Evolutionary conservation across 2,113 vertebrate genomes (phyloP).

Genomic region (Entelurus aequoreus): DNA sequence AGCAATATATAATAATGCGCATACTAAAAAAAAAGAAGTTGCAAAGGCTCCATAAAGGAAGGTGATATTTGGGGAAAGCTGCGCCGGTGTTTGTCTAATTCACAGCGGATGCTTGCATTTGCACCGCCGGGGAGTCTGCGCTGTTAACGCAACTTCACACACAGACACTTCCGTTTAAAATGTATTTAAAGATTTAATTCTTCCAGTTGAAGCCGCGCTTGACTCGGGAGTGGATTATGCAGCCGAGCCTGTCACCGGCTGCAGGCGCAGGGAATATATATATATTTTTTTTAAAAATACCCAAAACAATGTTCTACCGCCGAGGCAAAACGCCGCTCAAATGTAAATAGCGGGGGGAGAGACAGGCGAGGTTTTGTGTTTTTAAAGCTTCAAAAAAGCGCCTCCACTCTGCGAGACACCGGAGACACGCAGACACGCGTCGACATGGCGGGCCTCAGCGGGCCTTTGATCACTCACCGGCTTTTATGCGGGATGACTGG

Average conservation of each 20-base stretch:
- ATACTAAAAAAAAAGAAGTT: constrained; percentile 10
- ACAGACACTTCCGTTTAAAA: constrained; percentile 60
- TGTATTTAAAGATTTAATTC: constrained; percentile 70
- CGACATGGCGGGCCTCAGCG: constrained; percentile 58
- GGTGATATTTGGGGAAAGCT: constrained; percentile 17
- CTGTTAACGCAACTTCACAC: constrained; percentile 65
- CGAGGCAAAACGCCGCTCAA: constrained; percentile 68
- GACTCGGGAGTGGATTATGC: constrained; percentile 54
- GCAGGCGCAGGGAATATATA: constrained; percentile 49
- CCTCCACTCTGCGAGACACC: constrained; percentile 68
- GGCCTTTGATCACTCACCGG: constrained; percentile 72
- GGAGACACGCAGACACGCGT: constrained; percentile 62
- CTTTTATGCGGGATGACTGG: constrained; percentile 75
- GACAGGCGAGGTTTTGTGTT: constrained; percentile 61
- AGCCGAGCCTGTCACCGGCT: constrained; percentile 55
- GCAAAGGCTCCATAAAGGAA: constrained; percentile 14
- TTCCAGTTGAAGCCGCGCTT: constrained; percentile 46
- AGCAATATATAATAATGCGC: too few relatives aligned
- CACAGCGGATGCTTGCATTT: constrained; percentile 46
- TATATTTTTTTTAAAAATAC: too few relatives aligned
- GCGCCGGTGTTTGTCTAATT: constrained; percentile 55
- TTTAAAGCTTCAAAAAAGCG: constrained; percentile 65
- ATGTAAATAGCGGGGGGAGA: constrained; percentile 72
- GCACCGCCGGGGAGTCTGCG: constrained; percentile 42
- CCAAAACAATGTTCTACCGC: constrained; percentile 64